A percentile compares a stretch with the other conserved stretches of the same genome.
Evolutionary conservation across 2,888 invertebrate genomes (phyloP).

Genomic region (Cephus pygmeus): DNA sequence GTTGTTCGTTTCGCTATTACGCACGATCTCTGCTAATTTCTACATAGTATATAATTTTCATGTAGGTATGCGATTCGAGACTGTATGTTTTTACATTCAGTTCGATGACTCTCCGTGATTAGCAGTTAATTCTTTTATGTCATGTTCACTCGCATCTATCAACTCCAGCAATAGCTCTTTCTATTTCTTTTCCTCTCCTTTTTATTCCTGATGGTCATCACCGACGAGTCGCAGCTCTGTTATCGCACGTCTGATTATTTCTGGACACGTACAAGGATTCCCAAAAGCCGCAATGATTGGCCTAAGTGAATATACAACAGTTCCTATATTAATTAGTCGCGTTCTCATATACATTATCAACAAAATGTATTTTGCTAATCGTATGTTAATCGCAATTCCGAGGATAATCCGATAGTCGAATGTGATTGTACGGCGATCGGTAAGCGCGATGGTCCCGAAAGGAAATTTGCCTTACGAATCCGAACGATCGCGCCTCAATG

Average conservation of each 20-base stretch:
- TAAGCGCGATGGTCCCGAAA: not conserved
- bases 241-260: not conserved
- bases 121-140: not conserved
- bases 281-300: not conserved
- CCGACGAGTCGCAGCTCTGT: not conserved
- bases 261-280: not conserved
- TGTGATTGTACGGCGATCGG: not conserved
- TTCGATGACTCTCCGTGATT: not conserved
- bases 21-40: slow-evolving; percentile 31
- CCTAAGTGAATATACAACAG: not conserved
- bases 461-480: not conserved
- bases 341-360: not conserved
- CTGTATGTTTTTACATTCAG: slow-evolving; percentile 11
- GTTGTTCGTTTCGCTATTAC: slow-evolving; percentile 24
- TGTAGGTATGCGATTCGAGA: slow-evolving; percentile 9
- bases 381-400: not conserved
- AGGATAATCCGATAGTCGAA: not conserved
- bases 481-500: slow-evolving; percentile 15
- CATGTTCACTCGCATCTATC: not conserved
- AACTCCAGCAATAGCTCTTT: not conserved
- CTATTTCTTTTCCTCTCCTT: not conserved
- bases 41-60: slow-evolving; percentile 26
- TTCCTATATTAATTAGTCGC: not conserved
- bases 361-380: not conserved
- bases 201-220: not conserved